These are phyloP conservation scores for Zhuqinia jingwanae DNA, from an alignment of 2,888 invertebrate species.

Conservation along the genomic window DNA sequence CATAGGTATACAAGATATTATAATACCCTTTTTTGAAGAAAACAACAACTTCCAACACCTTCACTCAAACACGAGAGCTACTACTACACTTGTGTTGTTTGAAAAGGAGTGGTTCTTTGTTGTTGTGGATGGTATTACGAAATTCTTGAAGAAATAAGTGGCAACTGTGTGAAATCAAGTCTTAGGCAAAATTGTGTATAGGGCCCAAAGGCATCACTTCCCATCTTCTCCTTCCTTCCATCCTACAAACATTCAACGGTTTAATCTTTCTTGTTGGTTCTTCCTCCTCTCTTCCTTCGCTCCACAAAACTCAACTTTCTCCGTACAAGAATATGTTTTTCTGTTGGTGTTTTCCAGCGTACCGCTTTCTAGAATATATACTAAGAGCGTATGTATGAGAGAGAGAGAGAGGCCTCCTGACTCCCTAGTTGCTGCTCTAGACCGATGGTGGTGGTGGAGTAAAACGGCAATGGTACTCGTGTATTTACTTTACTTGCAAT, in stretches of 20 bases:
- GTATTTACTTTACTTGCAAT: conserved; percentile 18
- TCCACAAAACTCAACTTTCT: conserved; percentile 14
- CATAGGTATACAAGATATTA: too few species aligned
- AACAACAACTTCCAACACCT: conserved; percentile 28
- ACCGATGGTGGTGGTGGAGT: background rate
- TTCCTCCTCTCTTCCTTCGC: background rate
- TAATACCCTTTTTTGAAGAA: conserved; percentile 28
- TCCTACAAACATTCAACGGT: too few species aligned
- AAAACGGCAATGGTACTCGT: background rate
- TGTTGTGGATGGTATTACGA: conserved; percentile 8
- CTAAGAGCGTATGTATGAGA: too few species aligned
- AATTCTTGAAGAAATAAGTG: conserved; percentile 36
- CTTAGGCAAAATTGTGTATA: conserved; percentile 60
- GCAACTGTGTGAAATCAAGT: conserved; percentile 66
- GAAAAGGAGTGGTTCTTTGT: background rate
- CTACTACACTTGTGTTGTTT: background rate
- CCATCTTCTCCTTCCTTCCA: conserved; percentile 27
- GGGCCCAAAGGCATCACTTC: conserved; percentile 71
- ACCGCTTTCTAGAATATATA: too few species aligned
- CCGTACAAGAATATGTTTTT: conserved; percentile 10
- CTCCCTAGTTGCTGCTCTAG: conserved; percentile 43
- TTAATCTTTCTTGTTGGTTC: background rate
- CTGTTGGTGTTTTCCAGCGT: too few species aligned
- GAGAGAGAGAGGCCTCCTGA: background rate
- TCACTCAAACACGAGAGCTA: background rate